A percentile compares a stretch with the other conserved stretches of the same genome.
Evolutionary conservation across 2,888 invertebrate genomes (phyloP).

Genomic region (Emesis russula): DNA sequence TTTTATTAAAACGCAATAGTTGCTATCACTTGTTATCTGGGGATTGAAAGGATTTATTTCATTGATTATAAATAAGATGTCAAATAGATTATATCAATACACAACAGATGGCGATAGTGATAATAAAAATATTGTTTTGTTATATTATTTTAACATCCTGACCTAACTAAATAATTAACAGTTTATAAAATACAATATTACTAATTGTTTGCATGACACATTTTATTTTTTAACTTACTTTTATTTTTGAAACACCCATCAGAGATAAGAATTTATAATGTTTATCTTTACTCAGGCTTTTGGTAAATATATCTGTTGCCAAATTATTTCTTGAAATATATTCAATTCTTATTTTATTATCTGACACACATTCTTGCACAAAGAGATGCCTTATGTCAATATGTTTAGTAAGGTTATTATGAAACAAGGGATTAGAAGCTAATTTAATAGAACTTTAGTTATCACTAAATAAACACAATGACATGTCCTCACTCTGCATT

Average conservation of each 20-base stretch:
- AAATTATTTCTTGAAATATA: conserved; percentile 37
- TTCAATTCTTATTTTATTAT: conserved; percentile 31
- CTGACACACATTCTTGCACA: conserved; percentile 20
- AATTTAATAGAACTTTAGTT: conserved; percentile 27
- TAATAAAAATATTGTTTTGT: not conserved
- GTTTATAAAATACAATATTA: too few species aligned
- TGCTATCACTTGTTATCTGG: too few species aligned
- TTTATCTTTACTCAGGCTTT: conserved; percentile 7
- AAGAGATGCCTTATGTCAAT: conserved; percentile 38
- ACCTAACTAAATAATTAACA: too few species aligned
- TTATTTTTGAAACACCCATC: conserved; percentile 16
- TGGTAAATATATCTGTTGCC: conserved; percentile 44
- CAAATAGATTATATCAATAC: too few species aligned
- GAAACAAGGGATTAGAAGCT: conserved; percentile 34
- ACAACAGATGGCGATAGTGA: not conserved
- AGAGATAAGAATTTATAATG: conserved; percentile 30
- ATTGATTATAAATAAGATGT: too few species aligned
- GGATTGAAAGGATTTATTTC: too few species aligned
- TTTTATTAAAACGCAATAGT: too few species aligned
- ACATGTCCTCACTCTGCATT: not conserved
- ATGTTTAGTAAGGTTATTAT: conserved; percentile 33
- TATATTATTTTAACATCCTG: too few species aligned
- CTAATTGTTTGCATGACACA: too few species aligned
- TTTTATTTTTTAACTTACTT: too few species aligned
- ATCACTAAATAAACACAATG: not conserved